Base-by-base conservation (phyloP, 2,888 invertebrate genomes). In the Agrochola lota region DNA sequence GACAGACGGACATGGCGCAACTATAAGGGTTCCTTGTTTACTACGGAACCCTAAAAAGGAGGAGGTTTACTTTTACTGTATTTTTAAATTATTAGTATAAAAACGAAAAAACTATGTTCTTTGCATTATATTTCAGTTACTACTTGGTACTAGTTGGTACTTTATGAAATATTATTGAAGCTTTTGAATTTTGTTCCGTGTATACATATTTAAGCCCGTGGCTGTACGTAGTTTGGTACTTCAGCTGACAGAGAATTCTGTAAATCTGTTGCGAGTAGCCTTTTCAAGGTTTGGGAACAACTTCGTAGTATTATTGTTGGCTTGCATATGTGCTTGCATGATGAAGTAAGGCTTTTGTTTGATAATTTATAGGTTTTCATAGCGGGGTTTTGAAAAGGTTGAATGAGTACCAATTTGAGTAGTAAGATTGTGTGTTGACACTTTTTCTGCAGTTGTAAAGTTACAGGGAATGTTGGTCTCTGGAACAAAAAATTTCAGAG, bases 231-330 rank as follows among this genome's bases (percentile, higher is more conserved):
- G 2, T 17, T 59, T 30, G 60, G 62, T 73, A 76, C 73, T 82
- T 64, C 12, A 62, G 26, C 30, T 72, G 66, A 52, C 43, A 67
- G 64, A 63, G 40, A 74, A 73, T 74, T 70, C 55, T 46, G 78
- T 67, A 71, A 83, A 85, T 79, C 64, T 76, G 66, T 57, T 40
- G 62, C 46, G 40, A 79, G 77, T 83, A 75, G 77, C 52, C 40
- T 66, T 64, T 76, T 57, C 68, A 59, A 68, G 76, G 43, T 71
- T 49, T 40, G 23, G n/a, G 66, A 43, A 6, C 20, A 52, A 71
- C 17, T 75, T 78, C 70, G 67, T 57, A 59, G 71, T 17, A 72
- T 59, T 71, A 43, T 26, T 59, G 30, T 63, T 49, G 71, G 55
- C 30, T 46, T 23, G 55, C 6, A 12, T 43, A 26, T 35, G 11